These are phyloP conservation scores for Podotricha telesiphe DNA, from an alignment of 2,888 invertebrate genomes.

Conservation along the genomic window DNA sequence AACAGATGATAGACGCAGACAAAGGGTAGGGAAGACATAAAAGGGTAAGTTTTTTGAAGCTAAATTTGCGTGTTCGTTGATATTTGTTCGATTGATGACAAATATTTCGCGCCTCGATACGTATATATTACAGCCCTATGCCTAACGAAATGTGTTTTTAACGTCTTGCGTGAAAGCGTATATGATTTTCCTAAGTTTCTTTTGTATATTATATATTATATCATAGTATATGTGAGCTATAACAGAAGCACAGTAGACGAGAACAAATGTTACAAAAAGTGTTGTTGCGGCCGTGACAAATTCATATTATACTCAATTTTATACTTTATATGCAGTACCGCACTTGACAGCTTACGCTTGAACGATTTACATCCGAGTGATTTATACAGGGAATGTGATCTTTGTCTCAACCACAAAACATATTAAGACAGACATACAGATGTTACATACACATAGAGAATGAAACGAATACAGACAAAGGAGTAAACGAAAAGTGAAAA, in stretches of 20 bases:
- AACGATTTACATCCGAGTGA: conserved; percentile 54
- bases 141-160: conserved; percentile 77
- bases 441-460: conserved; percentile 85
- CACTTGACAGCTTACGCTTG: conserved; percentile 49
- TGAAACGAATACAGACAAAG: conserved; percentile 83
- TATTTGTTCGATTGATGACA: conserved; percentile 78
- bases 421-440: conserved; percentile 84
- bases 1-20: conserved; percentile 93
- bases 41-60: conserved; percentile 84
- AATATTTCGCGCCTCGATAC: conserved; percentile 76
- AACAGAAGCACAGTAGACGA: conserved; percentile 83
- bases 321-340: conserved; percentile 55
- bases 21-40: conserved; percentile 87
- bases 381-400: conserved; percentile 43
- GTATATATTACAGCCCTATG: conserved; percentile 74
- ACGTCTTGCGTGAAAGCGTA: conserved; percentile 84
- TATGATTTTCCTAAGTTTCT: conserved; percentile 83
- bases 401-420: conserved; percentile 80
- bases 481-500: conserved; percentile 81
- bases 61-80: conserved; percentile 83
- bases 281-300: conserved; percentile 77
- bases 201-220: conserved; percentile 77
- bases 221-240: conserved; percentile 76
- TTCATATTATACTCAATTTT: conserved; percentile 36
- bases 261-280: conserved; percentile 81